phyloP scores from a whole-genome alignment of 2,888 invertebrate species.

The Toxonevra muliebris region DNA sequence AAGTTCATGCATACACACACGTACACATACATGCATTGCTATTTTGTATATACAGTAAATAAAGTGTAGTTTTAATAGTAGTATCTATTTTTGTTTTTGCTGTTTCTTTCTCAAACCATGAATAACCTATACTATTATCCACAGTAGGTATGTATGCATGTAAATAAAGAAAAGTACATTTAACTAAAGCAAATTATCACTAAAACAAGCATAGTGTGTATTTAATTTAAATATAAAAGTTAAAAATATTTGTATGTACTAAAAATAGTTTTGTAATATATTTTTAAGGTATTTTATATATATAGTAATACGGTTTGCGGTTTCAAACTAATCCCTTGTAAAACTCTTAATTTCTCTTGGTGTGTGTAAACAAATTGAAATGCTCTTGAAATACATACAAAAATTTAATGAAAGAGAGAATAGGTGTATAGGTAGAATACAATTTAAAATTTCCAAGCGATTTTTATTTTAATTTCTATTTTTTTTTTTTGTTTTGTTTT shows the following conservation, averaged over 20 bases:
- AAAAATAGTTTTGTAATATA: constrained; percentile 40
- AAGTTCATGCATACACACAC: not conserved
- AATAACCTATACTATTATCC: too few relatives aligned
- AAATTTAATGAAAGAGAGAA: too few relatives aligned
- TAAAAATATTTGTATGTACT: constrained; percentile 31
- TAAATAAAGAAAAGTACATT: constrained; percentile 13
- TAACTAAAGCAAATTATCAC: constrained; percentile 30
- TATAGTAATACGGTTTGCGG: constrained; percentile 61
- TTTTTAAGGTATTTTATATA: too few relatives aligned
- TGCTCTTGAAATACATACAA: too few relatives aligned
- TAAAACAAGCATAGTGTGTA: constrained; percentile 6
- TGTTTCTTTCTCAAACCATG: too few relatives aligned
- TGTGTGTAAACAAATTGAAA: not conserved
- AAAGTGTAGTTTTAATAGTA: not conserved
- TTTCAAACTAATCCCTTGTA: constrained; percentile 61
- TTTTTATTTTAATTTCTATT: too few relatives aligned
- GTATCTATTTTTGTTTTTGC: too few relatives aligned
- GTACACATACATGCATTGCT: not conserved
- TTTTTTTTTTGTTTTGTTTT: too few relatives aligned
- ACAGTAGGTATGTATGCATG: too few relatives aligned
- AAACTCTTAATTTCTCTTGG: not conserved
- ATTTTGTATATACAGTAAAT: not conserved
- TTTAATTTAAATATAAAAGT: not conserved
- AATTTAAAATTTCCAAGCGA: too few relatives aligned
- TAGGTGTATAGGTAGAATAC: too few relatives aligned